Evolutionary conservation across 2,888 invertebrate genomes (phyloP).

Genomic region (Macrophya annulata): DNA sequence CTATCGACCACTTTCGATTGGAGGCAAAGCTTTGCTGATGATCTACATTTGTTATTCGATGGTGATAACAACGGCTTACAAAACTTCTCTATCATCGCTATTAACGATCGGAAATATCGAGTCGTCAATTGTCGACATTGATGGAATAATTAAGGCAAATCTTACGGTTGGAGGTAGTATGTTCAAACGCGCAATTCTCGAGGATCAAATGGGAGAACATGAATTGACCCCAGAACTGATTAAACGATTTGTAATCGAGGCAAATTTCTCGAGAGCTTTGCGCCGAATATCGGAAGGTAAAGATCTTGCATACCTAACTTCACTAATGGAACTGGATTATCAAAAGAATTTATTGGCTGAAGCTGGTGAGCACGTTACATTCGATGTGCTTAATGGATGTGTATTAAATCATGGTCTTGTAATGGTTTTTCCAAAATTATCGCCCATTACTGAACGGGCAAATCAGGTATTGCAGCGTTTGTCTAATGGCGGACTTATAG

Average conservation of each 20-base stretch:
- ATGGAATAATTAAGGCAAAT: conserved; percentile 22
- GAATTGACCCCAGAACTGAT: not conserved
- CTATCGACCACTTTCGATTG: not conserved
- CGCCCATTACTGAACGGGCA: not conserved
- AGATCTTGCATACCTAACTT: conserved; percentile 6
- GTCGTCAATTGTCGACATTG: not conserved
- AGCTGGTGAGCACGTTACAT: not conserved
- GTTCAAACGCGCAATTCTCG: not conserved
- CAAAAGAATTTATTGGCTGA: not conserved
- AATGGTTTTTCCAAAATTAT: not conserved
- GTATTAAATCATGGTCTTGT: not conserved
- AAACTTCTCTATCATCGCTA: conserved; percentile 25
- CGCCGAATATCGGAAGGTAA: not conserved
- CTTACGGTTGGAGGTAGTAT: not conserved
- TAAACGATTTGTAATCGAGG: not conserved
- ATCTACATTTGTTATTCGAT: conserved; percentile 8
- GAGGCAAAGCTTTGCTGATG: not conserved
- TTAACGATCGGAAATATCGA: not conserved
- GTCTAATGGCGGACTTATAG: not conserved
- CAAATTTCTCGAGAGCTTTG: not conserved
- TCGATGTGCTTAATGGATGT: not conserved
- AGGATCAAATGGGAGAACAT: not conserved
- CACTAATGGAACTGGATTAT: not conserved
- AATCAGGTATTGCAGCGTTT: not conserved
- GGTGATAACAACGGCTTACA: conserved; percentile 44